Percentiles rank a stretch among this genome's conserved stretches.
Conservation (phyloP, 1,140 invertebrate genomes). For the Nymphalis io region DNA sequence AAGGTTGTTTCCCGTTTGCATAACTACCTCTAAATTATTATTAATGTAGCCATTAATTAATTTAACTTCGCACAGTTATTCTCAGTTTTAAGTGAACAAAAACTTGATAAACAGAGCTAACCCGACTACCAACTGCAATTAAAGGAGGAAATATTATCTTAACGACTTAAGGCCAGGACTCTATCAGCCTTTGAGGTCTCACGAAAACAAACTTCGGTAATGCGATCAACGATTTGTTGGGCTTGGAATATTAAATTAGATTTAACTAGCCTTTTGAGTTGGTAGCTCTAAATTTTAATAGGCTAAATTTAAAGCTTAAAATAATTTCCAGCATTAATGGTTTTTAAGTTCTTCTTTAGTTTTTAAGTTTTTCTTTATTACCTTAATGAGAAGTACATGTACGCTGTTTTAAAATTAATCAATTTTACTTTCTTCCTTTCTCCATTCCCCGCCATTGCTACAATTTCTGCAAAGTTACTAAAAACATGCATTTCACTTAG, state of each 20-base stretch:
- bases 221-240: constrained; percentile 32
- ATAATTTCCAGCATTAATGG: not conserved
- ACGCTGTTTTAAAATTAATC: no score
- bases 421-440: no score
- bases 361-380: no score
- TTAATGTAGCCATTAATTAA: not conserved
- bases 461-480: no score
- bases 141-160: constrained; percentile 39
- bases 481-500: no score
- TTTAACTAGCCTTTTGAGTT: constrained; percentile 17
- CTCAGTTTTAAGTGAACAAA: not conserved
- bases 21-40: not conserved
- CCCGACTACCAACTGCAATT: constrained; percentile 29
- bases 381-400: no score
- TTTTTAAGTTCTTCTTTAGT: not conserved
- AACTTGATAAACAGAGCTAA: constrained; percentile 19
- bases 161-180: constrained; percentile 32
- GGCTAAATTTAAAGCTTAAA: constrained; percentile 3
- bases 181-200: constrained; percentile 22
- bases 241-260: constrained; percentile 32
- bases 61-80: not conserved
- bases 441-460: no score
- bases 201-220: constrained; percentile 29
- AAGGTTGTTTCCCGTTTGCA: not conserved
- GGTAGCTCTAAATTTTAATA: constrained; percentile 5